Evolutionary conservation across 2,797 vertebrate species (phyloP), one percentile per base, ranked within the genome.

Genomic region (Ispidina lecontei): DNA sequence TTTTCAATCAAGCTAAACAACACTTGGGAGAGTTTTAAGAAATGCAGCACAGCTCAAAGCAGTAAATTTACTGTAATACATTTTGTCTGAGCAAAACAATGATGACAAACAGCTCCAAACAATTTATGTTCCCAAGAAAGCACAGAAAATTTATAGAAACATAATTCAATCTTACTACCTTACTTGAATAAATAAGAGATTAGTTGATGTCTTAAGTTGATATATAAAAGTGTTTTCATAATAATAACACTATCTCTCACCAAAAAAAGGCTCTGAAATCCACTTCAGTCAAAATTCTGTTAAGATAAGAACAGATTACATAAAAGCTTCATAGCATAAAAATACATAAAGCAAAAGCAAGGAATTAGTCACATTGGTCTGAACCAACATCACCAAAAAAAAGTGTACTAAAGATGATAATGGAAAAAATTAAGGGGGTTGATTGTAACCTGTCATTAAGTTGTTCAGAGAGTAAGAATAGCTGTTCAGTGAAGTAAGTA

Each of bases 131-230:
- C 79, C 68, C 1, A 10, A 71, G 81, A 78, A 94, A 89, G 55
- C 37, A 37, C 12, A 20, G 37, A 60, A 80, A 81, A 85, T 80
- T 91, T 87, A 85, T 69, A 82, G 72, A 67, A 80, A 28, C 65
- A 52, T 91, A 76, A 94, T 77, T 90, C 65, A 85, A n/a, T 83
- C 73, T 68, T 73, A 82, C 20, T 52, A 39, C 65, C 56, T 87
- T 87, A 41, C 37, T 41, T 70, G 84, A 87, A 89, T 87, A 92
- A 91, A 72, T 79, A 93, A 92, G 60, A 87, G 52, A 83, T 88
- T 87, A 68, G 28, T 65, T 69, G 55, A 81, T 71, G 69, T 76
- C 58, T 85, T 85, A 70, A 91, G 83, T 67, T 56, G 33, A 39
- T 73, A 70, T 26, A 59, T 63, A 55, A 80, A 80, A 87, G 39